A percentile compares a stretch with the other conserved stretches of the same genome.
phyloP scores from a whole-genome alignment of 2,113 vertebrate genomes.

The Pontoporia blainvillei region DNA sequence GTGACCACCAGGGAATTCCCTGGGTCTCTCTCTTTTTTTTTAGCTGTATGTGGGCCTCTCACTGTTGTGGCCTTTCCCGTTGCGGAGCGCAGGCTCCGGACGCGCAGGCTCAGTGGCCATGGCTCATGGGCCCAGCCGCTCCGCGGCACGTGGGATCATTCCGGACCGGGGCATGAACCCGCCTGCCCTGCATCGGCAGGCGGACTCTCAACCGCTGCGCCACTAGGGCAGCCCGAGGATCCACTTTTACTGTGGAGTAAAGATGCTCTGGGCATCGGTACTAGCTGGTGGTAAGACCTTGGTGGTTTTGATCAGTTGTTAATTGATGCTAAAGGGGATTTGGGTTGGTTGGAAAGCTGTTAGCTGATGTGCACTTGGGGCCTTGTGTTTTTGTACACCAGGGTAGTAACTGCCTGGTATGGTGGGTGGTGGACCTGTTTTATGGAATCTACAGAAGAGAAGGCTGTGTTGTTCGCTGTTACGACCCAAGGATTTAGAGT shows the following conservation, averaged over 20 bases:
- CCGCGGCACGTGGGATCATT: too few species aligned
- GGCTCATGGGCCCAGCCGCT: too few species aligned
- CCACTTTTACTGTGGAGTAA: background rate
- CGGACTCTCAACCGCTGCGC: too few species aligned
- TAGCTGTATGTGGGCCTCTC: too few species aligned
- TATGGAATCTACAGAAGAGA: background rate
- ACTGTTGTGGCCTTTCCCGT: too few species aligned
- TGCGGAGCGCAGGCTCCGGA: too few species aligned
- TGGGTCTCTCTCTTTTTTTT: background rate
- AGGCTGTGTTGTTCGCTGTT: background rate
- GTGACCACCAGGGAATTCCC: too few species aligned
- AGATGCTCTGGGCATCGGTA: background rate
- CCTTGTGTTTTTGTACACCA: background rate
- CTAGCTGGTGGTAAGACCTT: background rate
- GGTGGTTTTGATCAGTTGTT: background rate
- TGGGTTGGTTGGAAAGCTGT: background rate
- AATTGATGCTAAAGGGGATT: background rate
- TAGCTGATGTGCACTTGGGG: background rate
- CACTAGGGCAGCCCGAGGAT: too few species aligned
- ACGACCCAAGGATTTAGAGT: background rate
- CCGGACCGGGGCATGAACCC: too few species aligned
- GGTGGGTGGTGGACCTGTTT: background rate
- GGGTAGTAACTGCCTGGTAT: background rate
- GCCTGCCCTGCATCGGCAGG: too few species aligned
- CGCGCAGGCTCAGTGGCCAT: too few species aligned